Conservation (phyloP, 2,113 vertebrate genomes). For the Cygnus buccinator region DNA sequence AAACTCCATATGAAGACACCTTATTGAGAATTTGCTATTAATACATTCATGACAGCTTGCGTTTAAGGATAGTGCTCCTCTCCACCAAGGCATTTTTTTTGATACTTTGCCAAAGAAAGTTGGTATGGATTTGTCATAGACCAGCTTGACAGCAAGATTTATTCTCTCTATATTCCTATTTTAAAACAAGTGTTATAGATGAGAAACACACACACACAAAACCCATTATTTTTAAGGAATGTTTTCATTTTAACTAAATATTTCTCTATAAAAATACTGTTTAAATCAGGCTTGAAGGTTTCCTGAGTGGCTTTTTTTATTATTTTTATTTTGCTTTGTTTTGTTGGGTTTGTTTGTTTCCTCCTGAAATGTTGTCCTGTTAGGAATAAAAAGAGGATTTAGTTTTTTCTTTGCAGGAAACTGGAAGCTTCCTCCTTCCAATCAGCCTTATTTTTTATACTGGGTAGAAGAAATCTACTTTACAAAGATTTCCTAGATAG, state of each 20-base stretch:
- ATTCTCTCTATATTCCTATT: background rate
- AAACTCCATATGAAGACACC: background rate
- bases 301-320: background rate
- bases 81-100: background rate
- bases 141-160: background rate
- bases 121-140: background rate
- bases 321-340: too few relatives aligned
- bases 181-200: background rate
- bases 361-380: background rate
- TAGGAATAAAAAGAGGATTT: background rate
- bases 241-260: background rate
- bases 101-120: background rate
- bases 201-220: too few relatives aligned
- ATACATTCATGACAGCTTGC: background rate
- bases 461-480: background rate
- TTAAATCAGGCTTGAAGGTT: background rate
- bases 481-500: background rate
- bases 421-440: background rate
- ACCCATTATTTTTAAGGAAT: background rate
- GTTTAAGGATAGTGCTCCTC: background rate
- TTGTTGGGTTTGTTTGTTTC: background rate
- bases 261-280: background rate
- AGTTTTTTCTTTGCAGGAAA: background rate
- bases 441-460: background rate
- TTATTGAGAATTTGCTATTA: background rate